These are phyloP conservation scores for Eudorcas thomsonii DNA, from an alignment of 2,113 vertebrate genomes.

Conservation along the genomic window DNA sequence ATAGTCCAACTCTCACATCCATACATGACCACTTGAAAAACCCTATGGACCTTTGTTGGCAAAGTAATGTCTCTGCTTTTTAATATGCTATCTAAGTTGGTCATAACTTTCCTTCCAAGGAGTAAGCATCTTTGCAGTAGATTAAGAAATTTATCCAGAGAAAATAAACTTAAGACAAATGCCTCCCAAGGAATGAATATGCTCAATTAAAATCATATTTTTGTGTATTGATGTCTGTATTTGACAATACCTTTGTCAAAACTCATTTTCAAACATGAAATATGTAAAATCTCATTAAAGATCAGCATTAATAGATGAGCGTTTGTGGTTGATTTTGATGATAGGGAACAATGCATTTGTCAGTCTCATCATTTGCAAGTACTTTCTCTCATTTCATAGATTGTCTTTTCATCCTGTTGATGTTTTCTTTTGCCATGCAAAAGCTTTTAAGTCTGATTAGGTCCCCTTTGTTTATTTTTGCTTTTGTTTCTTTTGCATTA, in stretches of 20 bases:
- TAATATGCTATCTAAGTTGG: too few relatives aligned
- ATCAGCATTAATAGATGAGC: background rate
- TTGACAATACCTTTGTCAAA: slow-evolving; percentile 8
- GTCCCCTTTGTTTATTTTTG: background rate
- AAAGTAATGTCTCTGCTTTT: too few relatives aligned
- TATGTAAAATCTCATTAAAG: background rate
- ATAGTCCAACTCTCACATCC: too few relatives aligned
- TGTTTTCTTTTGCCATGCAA: background rate
- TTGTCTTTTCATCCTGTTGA: background rate
- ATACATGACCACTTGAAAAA: too few relatives aligned
- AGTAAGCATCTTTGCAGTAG: background rate
- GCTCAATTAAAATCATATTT: background rate
- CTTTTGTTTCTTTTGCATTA: background rate
- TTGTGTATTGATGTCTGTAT: background rate
- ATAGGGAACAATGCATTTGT: background rate
- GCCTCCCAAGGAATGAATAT: background rate
- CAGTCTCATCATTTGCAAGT: background rate
- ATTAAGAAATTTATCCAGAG: background rate
- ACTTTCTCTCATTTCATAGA: background rate
- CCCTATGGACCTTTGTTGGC: too few relatives aligned
- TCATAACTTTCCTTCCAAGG: too few relatives aligned
- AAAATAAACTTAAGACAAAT: background rate
- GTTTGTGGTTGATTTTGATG: background rate
- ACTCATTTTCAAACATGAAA: background rate
- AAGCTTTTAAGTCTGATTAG: background rate